These are phyloP conservation scores for Ursus arctos DNA, from an alignment of 2,113 vertebrate species.

Conservation along the genomic window DNA sequence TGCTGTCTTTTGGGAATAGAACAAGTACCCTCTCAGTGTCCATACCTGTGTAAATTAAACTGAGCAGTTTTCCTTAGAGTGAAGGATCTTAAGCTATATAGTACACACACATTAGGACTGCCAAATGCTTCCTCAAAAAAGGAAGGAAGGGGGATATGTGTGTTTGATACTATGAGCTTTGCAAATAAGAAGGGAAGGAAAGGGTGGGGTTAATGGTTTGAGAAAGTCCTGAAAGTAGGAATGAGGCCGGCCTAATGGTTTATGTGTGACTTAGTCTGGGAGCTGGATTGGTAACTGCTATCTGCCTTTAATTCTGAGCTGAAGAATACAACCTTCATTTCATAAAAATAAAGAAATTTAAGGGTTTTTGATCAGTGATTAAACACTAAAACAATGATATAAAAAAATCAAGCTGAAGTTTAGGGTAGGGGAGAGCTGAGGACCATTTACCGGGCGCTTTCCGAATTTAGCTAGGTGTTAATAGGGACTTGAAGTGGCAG, in stretches of 20 bases:
- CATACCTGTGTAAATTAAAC: not conserved
- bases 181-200: not conserved
- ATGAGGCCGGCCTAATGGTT: not conserved
- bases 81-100: not conserved
- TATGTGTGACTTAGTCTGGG: not conserved
- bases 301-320: not conserved
- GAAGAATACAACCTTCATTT: not conserved
- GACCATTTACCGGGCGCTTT: not conserved
- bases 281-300: not conserved
- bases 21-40: not conserved
- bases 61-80: not conserved
- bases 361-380: not conserved
- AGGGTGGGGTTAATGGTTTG: not conserved
- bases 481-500: not conserved
- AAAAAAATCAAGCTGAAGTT: not conserved
- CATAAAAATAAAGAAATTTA: not conserved
- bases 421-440: not conserved
- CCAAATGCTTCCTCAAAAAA: not conserved
- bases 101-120: not conserved
- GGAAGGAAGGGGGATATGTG: not conserved
- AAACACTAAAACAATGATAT: not conserved
- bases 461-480: not conserved
- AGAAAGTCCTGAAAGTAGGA: not conserved
- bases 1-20: not conserved
- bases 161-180: not conserved